Evolutionary conservation across 1,140 invertebrate genomes (phyloP).

Genomic region (Dreissena polymorpha): DNA sequence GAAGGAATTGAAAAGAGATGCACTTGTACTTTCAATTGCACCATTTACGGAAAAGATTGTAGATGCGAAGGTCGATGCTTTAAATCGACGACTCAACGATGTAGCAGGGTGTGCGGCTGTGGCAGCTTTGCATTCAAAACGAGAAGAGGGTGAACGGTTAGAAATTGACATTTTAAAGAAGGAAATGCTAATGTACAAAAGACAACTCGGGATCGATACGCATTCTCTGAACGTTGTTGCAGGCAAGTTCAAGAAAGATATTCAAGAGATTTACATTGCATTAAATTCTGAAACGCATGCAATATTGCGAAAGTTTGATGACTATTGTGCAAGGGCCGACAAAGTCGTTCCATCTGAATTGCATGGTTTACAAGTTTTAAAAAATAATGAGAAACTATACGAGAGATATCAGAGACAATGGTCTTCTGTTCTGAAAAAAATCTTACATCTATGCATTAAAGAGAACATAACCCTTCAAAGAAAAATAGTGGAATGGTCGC

Average conservation of each 20-base stretch:
- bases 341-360: no score
- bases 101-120: not conserved
- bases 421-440: no score
- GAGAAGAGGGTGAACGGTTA: not conserved
- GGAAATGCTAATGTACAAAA: not conserved
- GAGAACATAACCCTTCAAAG: no score
- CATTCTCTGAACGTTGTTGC: not conserved
- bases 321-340: no score
- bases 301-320: no score
- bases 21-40: not conserved
- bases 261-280: no score
- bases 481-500: no score
- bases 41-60: not conserved
- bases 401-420: no score
- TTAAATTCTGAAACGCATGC: no score
- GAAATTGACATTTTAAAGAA: not conserved
- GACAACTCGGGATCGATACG: not conserved
- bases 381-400: no score
- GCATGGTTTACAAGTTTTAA: no score
- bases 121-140: not conserved
- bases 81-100: not conserved
- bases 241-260: not conserved
- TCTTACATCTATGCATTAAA: no score
- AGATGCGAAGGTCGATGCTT: not conserved
- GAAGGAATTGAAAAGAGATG: not conserved